These are phyloP conservation scores for Neosilurus mollespiculum DNA, from an alignment of 2,797 vertebrate species.

Conservation along the genomic window DNA sequence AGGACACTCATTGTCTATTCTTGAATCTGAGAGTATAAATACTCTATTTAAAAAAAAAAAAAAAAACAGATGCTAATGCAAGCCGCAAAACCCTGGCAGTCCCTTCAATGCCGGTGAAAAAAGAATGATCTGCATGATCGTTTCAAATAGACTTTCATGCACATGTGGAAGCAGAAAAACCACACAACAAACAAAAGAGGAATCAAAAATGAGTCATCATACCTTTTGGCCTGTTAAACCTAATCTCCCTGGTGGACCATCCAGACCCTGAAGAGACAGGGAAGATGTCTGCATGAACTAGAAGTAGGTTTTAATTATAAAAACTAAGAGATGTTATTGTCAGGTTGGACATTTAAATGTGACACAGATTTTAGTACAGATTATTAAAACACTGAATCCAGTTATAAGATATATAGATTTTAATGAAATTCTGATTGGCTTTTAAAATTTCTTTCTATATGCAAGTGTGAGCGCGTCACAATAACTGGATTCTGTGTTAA, in stretches of 20 bases:
- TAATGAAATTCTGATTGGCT: not conserved
- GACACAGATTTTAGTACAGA: not conserved
- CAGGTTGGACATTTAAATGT: not conserved
- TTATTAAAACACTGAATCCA: not conserved
- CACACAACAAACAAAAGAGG: conserved; percentile 28
- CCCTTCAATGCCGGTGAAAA: conserved; percentile 17
- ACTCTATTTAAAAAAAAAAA: conserved; percentile 29
- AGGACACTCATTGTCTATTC: conserved; percentile 28
- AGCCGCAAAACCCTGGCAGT: conserved; percentile 24
- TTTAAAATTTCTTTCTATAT: not conserved
- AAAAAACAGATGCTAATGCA: conserved; percentile 42
- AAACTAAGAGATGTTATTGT: conserved; percentile 12
- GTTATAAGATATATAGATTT: not conserved
- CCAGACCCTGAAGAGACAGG: conserved; percentile 64
- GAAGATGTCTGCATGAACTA: not conserved
- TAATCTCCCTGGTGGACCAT: conserved; percentile 72
- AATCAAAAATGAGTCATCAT: conserved; percentile 41
- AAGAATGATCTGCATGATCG: conserved; percentile 14
- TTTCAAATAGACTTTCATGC: conserved; percentile 24
- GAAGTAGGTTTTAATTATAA: conserved; percentile 31
- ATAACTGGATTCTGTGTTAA: not conserved
- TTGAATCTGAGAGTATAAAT: conserved; percentile 24
- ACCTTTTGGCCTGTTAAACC: conserved; percentile 72
- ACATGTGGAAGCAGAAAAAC: conserved; percentile 23
- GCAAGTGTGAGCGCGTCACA: not conserved